A percentile compares a stretch with the other conserved stretches of the same genome.
Conservation (phyloP, 2,888 invertebrate species). For the Oscheius sp. region DNA sequence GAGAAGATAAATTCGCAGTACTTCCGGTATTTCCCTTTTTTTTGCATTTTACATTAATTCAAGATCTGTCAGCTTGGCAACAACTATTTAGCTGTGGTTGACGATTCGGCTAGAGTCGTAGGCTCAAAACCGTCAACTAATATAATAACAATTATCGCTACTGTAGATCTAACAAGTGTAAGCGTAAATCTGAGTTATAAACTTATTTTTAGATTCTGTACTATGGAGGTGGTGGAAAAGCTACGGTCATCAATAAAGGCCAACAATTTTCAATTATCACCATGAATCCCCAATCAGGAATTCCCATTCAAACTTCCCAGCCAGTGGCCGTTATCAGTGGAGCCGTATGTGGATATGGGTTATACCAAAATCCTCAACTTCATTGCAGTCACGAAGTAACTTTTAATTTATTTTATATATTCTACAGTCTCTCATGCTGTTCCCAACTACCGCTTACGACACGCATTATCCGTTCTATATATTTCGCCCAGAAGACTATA, state of each 20-base stretch:
- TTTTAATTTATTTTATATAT: too few species aligned
- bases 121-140: constrained; percentile 15
- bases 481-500: constrained; percentile 27
- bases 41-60: not conserved
- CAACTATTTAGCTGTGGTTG: constrained; percentile 14
- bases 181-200: not conserved
- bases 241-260: not conserved
- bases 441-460: constrained; percentile 11
- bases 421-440: constrained; percentile 33
- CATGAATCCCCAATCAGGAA: not conserved
- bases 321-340: constrained; percentile 32
- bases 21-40: constrained; percentile 16
- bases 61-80: constrained; percentile 32
- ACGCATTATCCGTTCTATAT: constrained; percentile 20
- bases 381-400: constrained; percentile 35
- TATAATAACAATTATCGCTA: constrained; percentile 29
- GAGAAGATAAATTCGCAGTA: constrained; percentile 25
- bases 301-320: not conserved
- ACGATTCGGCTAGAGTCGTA: constrained; percentile 16
- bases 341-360: constrained; percentile 36
- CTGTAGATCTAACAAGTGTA: constrained; percentile 20
- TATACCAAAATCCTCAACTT: constrained; percentile 9
- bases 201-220: not conserved
- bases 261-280: constrained; percentile 13
- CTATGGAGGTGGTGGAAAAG: not conserved